Evolutionary conservation across 2,888 invertebrate species (phyloP).

Genomic region (Drosophila birchii): DNA sequence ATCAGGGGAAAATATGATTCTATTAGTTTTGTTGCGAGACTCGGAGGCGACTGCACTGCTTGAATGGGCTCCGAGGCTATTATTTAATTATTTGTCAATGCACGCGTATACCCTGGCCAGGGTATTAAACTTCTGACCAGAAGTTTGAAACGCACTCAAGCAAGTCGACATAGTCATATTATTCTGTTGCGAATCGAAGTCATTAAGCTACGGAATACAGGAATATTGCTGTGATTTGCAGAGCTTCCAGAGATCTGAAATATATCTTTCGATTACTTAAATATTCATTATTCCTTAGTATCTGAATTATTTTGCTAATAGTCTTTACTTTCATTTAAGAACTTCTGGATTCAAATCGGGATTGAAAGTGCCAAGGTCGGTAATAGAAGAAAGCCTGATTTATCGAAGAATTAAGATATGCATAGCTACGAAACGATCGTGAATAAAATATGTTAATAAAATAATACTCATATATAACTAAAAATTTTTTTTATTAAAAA

Average conservation of each 20-base stretch:
- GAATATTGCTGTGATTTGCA: neutral
- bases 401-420: no score
- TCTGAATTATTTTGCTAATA: neutral
- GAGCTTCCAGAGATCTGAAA: neutral
- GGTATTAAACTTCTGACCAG: neutral
- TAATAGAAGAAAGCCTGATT: no score
- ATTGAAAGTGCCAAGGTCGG: no score
- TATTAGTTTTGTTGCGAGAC: slow-evolving; percentile 55
- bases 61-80: slow-evolving; percentile 66
- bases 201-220: neutral
- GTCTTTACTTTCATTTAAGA: no score
- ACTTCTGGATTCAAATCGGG: no score
- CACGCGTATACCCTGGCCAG: slow-evolving; percentile 29
- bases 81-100: slow-evolving; percentile 80
- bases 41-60: slow-evolving; percentile 54
- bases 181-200: neutral
- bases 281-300: neutral
- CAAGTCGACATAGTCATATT: neutral
- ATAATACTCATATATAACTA: no score
- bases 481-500: no score
- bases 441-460: no score
- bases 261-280: neutral
- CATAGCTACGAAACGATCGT: no score
- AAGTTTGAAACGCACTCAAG: neutral
- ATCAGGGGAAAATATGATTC: slow-evolving; percentile 56